Conservation (phyloP, 2,888 invertebrate genomes). For the Lasioglossum calceatum region DNA sequence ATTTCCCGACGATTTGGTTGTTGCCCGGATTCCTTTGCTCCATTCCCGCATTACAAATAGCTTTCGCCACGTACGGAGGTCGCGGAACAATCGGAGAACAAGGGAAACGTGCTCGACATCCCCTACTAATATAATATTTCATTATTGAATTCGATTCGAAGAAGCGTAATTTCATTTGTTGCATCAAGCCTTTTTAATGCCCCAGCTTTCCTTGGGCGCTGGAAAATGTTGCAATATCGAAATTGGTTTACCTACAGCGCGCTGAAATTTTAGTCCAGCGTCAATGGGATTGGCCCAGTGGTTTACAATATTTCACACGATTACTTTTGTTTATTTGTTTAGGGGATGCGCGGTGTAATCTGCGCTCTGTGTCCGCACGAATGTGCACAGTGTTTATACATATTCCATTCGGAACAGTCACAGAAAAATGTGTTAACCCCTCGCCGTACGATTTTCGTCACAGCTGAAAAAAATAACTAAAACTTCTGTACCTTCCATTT, state of each 20-base stretch:
- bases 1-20: constrained; percentile 9
- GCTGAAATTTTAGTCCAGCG: background rate
- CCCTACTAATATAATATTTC: background rate
- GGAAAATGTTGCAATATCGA: background rate
- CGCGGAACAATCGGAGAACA: background rate
- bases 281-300: background rate
- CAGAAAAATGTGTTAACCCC: background rate
- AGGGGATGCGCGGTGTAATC: background rate
- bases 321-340: constrained; percentile 12
- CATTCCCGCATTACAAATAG: background rate
- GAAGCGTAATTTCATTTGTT: background rate
- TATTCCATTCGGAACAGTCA: background rate
- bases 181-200: background rate
- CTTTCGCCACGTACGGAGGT: background rate
- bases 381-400: background rate
- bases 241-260: background rate
- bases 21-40: background rate
- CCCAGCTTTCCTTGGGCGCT: too few relatives aligned
- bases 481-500: background rate
- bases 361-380: background rate
- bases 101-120: background rate
- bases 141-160: background rate
- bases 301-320: background rate
- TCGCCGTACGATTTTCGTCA: background rate
- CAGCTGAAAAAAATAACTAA: background rate